Conservation (phyloP, 2,113 vertebrate species). For the Coracopsis vasa region DNA sequence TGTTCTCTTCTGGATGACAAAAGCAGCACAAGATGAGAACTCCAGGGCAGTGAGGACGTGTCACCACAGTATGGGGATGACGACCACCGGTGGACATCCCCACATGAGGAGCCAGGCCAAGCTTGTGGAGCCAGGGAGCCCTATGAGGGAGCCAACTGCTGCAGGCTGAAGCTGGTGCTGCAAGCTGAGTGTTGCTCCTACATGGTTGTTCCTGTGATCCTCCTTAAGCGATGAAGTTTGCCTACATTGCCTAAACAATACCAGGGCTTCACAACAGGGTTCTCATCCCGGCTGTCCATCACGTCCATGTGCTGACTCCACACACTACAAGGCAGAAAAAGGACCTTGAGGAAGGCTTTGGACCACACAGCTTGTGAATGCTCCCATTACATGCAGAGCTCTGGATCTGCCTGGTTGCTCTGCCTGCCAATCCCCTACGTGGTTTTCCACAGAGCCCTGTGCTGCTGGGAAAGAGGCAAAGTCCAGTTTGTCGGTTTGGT, state of each 20-base stretch:
- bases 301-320: fast-evolving
- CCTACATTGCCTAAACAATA: background rate
- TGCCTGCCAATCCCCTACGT: background rate
- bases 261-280: background rate
- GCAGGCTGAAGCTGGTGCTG: background rate
- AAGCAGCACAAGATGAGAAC: background rate
- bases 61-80: background rate
- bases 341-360: background rate
- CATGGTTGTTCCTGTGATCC: background rate
- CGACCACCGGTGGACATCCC: fast-evolving
- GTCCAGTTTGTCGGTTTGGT: background rate
- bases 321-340: background rate
- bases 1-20: background rate
- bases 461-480: background rate
- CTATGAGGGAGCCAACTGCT: background rate
- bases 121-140: background rate
- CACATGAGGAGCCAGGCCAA: fast-evolving
- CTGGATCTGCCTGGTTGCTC: background rate
- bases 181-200: background rate
- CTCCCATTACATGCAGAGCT: fast-evolving
- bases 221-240: background rate
- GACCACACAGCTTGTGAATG: background rate
- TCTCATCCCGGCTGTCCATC: background rate
- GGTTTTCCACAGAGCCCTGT: background rate
- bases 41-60: no score